Conservation (phyloP, 2,113 vertebrate genomes). For the Spheniscus mendiculus region DNA sequence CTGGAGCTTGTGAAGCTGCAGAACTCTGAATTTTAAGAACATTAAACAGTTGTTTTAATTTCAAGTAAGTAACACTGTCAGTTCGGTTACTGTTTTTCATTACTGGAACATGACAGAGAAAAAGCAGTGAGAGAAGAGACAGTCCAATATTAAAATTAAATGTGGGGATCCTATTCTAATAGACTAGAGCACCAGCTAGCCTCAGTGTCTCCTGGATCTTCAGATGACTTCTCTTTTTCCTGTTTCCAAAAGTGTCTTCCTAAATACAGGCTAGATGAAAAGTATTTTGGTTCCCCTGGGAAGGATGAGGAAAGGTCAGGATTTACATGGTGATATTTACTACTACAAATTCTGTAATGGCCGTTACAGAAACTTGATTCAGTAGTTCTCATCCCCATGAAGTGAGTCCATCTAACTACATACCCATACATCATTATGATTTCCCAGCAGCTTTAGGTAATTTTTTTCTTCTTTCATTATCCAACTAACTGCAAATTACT, state of each 20-base stretch:
- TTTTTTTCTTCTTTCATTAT: slow-evolving; percentile 18
- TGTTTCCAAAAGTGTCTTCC: not conserved
- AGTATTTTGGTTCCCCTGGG: slow-evolving; percentile 1
- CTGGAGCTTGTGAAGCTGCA: not conserved
- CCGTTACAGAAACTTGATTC: slow-evolving; percentile 12
- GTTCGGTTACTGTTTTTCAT: not conserved
- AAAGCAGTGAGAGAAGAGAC: not conserved
- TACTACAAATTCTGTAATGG: not conserved
- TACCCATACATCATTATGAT: not conserved
- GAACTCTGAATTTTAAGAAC: not conserved
- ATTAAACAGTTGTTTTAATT: slow-evolving; percentile 30
- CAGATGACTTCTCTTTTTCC: not conserved
- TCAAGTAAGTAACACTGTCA: not conserved
- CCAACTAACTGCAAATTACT: not conserved
- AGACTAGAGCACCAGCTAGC: not conserved
- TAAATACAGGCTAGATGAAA: not conserved
- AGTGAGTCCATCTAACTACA: not conserved
- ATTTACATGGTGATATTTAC: slow-evolving; percentile 55
- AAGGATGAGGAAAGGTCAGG: slow-evolving; percentile 30
- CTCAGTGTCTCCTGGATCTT: not conserved
- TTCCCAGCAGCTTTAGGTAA: not conserved
- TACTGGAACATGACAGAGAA: not conserved
- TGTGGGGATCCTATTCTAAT: not conserved
- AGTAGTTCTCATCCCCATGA: not conserved
- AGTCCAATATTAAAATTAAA: not conserved